Conservation (phyloP, 2,888 invertebrate species). For the Diarsia dahlii region DNA sequence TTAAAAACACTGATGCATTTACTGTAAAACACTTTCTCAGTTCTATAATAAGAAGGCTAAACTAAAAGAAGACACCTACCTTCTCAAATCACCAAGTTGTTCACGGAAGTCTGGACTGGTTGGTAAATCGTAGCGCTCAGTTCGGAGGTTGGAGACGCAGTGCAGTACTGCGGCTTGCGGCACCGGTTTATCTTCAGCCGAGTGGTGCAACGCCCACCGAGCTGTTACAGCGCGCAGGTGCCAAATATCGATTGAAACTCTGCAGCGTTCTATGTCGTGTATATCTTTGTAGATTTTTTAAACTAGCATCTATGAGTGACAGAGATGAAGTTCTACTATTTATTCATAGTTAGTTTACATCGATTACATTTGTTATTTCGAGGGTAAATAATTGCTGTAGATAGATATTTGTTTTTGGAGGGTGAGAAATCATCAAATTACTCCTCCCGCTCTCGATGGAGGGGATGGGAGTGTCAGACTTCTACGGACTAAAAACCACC, state of each 20-base stretch:
- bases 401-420: no score
- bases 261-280: slow-evolving; percentile 32
- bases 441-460: no score
- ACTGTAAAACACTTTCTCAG: neutral
- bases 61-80: slow-evolving; percentile 6
- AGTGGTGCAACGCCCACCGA: slow-evolving; percentile 27
- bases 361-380: no score
- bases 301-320: neutral
- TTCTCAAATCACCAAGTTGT: slow-evolving; percentile 1
- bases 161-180: slow-evolving; percentile 7
- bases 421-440: no score
- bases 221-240: slow-evolving; percentile 37
- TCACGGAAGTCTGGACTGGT: neutral
- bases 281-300: neutral
- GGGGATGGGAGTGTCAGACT: no score
- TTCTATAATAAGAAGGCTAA: neutral
- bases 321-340: slow-evolving; percentile 1
- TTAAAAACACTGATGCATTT: neutral
- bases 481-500: no score
- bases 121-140: slow-evolving; percentile 8
- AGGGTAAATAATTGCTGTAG: no score
- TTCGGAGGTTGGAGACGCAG: slow-evolving; percentile 13
- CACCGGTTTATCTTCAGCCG: neutral
- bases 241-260: slow-evolving; percentile 15
- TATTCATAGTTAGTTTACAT: no score